phyloP scores from a whole-genome alignment of 2,888 invertebrate species.

The Copidosoma aretas region DNA sequence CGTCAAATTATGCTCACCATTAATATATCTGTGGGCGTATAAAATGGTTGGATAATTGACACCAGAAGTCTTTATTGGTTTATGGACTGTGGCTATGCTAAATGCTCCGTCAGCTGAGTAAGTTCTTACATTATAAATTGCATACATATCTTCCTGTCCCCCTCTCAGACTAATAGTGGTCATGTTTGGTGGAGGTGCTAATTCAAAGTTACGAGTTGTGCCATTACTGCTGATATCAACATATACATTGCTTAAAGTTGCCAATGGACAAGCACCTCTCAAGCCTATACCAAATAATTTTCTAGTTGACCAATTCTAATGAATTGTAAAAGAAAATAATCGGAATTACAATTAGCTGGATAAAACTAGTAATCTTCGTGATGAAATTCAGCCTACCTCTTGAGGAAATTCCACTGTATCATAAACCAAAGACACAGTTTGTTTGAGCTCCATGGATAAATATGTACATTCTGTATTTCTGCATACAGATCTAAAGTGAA shows the following conservation, averaged over 20 bases:
- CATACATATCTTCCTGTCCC: conserved; percentile 72
- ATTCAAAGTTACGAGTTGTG: conserved; percentile 68
- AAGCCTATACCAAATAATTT: conserved; percentile 88
- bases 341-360: background rate
- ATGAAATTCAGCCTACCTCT: conserved; percentile 50
- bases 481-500: conserved; percentile 85
- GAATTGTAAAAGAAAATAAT: conserved; percentile 3
- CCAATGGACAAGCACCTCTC: conserved; percentile 81
- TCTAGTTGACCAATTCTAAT: conserved; percentile 82
- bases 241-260: conserved; percentile 79
- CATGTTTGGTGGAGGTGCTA: conserved; percentile 70
- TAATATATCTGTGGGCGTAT: conserved; percentile 80
- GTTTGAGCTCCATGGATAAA: conserved; percentile 79
- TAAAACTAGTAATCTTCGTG: background rate
- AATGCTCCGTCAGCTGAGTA: conserved; percentile 65
- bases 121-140: conserved; percentile 73
- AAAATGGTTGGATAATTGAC: conserved; percentile 73
- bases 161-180: conserved; percentile 72
- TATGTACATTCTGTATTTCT: conserved; percentile 67
- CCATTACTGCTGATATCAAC: conserved; percentile 76
- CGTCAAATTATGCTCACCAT: conserved; percentile 58
- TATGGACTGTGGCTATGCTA: conserved; percentile 73
- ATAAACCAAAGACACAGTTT: conserved; percentile 87
- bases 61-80: conserved; percentile 63
- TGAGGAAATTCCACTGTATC: conserved; percentile 68